phyloP scores from a whole-genome alignment of 2,113 vertebrate species.

The Natator depressus region DNA sequence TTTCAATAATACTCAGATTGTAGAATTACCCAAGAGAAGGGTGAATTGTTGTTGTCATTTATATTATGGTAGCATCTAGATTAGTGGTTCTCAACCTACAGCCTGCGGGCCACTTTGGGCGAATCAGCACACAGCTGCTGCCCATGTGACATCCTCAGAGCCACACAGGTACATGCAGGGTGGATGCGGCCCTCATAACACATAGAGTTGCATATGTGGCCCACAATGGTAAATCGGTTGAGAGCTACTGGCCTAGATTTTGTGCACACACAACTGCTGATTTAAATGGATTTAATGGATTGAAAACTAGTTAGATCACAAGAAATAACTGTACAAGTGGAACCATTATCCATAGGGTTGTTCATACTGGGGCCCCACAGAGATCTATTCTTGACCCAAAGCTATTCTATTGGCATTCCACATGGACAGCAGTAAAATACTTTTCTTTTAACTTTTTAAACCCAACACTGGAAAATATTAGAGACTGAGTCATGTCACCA shows the following conservation, averaged over 20 bases:
- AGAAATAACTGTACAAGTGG: not conserved
- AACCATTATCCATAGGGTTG: not conserved
- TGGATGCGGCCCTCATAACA: too few species aligned
- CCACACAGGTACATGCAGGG: too few species aligned
- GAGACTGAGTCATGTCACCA: fast-evolving
- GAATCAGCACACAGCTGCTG: too few species aligned
- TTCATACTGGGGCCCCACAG: not conserved
- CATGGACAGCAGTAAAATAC: not conserved
- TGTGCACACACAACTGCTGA: not conserved
- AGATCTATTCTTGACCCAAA: not conserved
- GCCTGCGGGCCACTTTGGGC: too few species aligned
- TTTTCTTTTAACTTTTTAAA: not conserved
- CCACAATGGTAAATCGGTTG: too few species aligned
- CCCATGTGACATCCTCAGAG: not conserved
- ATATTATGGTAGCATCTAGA: not conserved
- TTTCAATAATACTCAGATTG: not conserved
- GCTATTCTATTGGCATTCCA: not conserved
- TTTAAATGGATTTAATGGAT: not conserved
- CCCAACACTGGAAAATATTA: not conserved
- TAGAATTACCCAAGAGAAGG: not conserved
- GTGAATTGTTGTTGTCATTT: not conserved
- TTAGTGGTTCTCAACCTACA: too few species aligned
- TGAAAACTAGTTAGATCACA: not conserved
- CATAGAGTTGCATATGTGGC: too few species aligned
- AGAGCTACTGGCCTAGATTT: not conserved